Percentiles rank a stretch among this genome's conserved stretches.
Conservation (phyloP, 2,888 invertebrate genomes). For the Ormyrus labotus region DNA sequence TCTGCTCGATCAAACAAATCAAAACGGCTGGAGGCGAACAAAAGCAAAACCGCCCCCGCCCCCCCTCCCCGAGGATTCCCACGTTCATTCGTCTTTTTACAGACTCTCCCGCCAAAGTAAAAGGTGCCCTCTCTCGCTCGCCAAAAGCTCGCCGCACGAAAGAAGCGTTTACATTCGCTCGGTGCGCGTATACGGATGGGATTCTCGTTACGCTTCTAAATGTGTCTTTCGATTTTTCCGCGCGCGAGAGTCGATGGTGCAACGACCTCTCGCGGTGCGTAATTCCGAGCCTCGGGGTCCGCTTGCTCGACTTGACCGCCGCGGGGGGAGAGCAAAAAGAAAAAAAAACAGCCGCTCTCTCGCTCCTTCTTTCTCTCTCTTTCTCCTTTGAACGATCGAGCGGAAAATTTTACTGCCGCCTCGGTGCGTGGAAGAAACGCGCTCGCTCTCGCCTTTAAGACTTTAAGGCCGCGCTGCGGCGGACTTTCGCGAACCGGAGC, state of each 20-base stretch:
- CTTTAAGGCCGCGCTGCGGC: conserved; percentile 7
- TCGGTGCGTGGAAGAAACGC: neutral
- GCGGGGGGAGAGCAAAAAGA: neutral
- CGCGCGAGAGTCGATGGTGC: conserved; percentile 1
- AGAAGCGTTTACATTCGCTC: too few relatives aligned
- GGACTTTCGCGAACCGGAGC: neutral
- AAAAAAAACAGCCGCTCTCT: neutral
- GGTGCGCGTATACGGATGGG: too few relatives aligned
- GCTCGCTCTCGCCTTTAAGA: conserved; percentile 13
- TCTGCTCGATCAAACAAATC: too few relatives aligned
- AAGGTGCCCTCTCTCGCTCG: too few relatives aligned
- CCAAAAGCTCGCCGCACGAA: too few relatives aligned
- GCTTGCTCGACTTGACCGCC: conserved; percentile 23
- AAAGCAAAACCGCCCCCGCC: too few relatives aligned
- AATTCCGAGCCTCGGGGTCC: conserved; percentile 38
- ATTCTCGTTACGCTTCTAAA: neutral
- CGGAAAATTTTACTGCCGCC: conserved; percentile 35
- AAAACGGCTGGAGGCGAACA: too few relatives aligned
- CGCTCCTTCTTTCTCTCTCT: too few relatives aligned
- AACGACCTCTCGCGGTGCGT: conserved; percentile 33
- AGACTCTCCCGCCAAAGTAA: too few relatives aligned
- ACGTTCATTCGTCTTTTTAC: too few relatives aligned
- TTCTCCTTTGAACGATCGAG: conserved; percentile 31
- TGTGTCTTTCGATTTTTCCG: conserved; percentile 22
- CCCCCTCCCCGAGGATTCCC: too few relatives aligned